Base-by-base conservation (phyloP, 2,888 invertebrate genomes). In the Thera britannica region DNA sequence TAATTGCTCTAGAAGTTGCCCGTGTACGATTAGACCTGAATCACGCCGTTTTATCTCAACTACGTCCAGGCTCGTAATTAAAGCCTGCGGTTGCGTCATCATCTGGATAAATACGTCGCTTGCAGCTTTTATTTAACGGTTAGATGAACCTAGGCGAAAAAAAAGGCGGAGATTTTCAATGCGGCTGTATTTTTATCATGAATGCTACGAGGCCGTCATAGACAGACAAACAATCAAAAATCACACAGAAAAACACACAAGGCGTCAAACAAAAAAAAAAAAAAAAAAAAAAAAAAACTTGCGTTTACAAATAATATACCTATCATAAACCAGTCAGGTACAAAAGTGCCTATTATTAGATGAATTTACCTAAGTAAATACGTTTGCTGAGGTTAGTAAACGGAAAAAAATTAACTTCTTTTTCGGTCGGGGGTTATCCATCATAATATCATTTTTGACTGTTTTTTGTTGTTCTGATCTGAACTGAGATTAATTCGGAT, bases 401-500 rank as follows among this genome's bases (percentile, higher is more conserved):
- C 23, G 23, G 23, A 23, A 23, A 23, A 23, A 23, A 23, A 23
- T 23, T 23, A 73, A 76, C 76, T 77, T 75, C 67, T 78, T 75
- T 76, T 73, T 70, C 78, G 77, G 75, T 23, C 23, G 23, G 23
- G 23, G 23, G 23, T 23, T 78, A 72, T 71, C 75, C 68, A 71
- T 66, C 71, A 63, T 72, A 44, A 2, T 69, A 73, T 66, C 71
- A 74, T 74, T 74, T 82, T 81, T 77, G 83, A 81, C 79, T 46
- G 83, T 66, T 68, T 83, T 83, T 80, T 83, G 83, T 85, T 86
- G 81, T 84, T 74, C 79, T 79, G 83, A 83, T 74, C 79, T 79
- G 83, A 83, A 86, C 80, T 81, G 82, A 78, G 76, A 75, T 78
- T 84, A 84, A 86, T 86, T 84, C 77, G 74, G 73, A 68, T 77